These are phyloP conservation scores for Benthosema pterotum DNA, from an alignment of 2,797 vertebrate genomes.

Conservation along the genomic window DNA sequence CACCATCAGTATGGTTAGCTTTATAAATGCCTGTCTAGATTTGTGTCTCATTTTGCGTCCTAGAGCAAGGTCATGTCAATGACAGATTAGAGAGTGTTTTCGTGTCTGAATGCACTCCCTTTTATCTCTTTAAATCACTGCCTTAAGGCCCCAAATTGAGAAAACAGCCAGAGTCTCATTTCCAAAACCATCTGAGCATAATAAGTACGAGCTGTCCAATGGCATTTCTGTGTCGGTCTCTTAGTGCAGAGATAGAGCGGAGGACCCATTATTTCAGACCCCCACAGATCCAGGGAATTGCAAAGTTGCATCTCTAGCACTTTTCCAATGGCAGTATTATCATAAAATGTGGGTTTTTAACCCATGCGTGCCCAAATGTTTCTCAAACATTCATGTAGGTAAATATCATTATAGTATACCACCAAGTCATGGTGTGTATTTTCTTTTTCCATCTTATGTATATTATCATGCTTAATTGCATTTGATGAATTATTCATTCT, in stretches of 20 bases:
- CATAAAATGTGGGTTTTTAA: slow-evolving; percentile 63
- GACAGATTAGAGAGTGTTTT: slow-evolving; percentile 66
- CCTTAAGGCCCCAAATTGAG: slow-evolving; percentile 81
- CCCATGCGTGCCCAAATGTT: slow-evolving; percentile 29
- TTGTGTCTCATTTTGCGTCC: slow-evolving; percentile 55
- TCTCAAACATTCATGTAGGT: slow-evolving; percentile 18
- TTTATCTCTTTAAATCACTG: slow-evolving; percentile 80
- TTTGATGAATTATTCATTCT: slow-evolving; percentile 8
- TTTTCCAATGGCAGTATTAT: slow-evolving; percentile 62
- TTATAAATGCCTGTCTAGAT: slow-evolving; percentile 57
- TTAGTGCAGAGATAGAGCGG: slow-evolving; percentile 75
- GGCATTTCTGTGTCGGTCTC: slow-evolving; percentile 76
- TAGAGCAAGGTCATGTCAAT: slow-evolving; percentile 79
- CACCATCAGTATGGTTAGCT: slow-evolving; percentile 48
- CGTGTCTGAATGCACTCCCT: slow-evolving; percentile 72
- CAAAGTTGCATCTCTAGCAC: slow-evolving; percentile 72
- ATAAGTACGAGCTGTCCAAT: slow-evolving; percentile 80
- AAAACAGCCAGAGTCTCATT: slow-evolving; percentile 82
- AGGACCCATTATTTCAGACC: slow-evolving; percentile 83
- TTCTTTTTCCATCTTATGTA: background rate
- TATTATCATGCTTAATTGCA: background rate
- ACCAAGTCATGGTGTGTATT: background rate
- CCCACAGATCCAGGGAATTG: slow-evolving; percentile 76
- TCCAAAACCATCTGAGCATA: slow-evolving; percentile 82
- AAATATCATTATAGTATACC: slow-evolving; percentile 19